Conservation (phyloP, 2,113 vertebrate species). For the Rallus limicola region DNA sequence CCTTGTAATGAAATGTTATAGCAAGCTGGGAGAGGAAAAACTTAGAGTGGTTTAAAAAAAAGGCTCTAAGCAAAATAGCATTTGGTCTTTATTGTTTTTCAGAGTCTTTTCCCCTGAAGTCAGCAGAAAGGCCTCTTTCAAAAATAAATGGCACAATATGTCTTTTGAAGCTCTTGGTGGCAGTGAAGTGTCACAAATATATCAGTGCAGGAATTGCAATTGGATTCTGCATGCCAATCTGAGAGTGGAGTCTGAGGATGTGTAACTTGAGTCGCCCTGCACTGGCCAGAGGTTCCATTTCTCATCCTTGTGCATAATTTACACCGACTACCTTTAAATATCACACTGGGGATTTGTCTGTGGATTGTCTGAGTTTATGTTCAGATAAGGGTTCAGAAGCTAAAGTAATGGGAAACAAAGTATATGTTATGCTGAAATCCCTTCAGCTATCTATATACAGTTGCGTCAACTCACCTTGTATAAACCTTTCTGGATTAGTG, state of each 20-base stretch:
- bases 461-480: not conserved
- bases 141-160: not conserved
- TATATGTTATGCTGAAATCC: not conserved
- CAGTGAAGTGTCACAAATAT: slow-evolving; percentile 67
- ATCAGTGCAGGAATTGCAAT: not conserved
- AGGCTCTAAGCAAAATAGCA: not conserved
- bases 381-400: not conserved
- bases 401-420: not conserved
- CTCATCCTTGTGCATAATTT: slow-evolving; percentile 11
- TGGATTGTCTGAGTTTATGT: not conserved
- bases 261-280: not conserved
- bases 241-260: not conserved
- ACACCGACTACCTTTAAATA: not conserved
- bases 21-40: not conserved
- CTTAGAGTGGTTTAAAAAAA: not conserved
- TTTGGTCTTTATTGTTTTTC: not conserved
- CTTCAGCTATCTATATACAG: not conserved
- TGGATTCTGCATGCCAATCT: not conserved
- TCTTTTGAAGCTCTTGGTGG: slow-evolving; percentile 60
- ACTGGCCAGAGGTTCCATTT: not conserved
- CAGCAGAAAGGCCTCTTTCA: not conserved
- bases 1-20: not conserved
- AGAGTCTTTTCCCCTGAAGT: not conserved
- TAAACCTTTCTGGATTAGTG: not conserved
- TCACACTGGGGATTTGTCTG: not conserved